Conservation (phyloP, 2,888 invertebrate genomes). For the Cheilosia scutellata region DNA sequence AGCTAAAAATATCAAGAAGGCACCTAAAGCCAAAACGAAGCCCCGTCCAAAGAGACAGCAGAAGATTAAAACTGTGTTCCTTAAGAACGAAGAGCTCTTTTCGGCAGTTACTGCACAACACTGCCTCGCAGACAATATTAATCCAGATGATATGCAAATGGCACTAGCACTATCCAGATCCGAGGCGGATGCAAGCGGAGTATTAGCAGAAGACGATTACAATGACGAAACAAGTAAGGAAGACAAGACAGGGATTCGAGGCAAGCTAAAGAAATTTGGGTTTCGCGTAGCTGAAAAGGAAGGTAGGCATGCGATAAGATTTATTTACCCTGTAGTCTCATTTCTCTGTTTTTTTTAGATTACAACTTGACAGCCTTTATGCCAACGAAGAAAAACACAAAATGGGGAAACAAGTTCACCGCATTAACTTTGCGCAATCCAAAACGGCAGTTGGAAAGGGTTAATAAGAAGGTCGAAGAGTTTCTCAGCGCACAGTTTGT, state of each 20-base stretch:
- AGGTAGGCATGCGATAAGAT: constrained; percentile 75
- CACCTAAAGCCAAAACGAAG: constrained; percentile 53
- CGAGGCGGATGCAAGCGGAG: constrained; percentile 78
- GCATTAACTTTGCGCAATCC: constrained; percentile 81
- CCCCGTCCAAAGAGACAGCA: constrained; percentile 78
- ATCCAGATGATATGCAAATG: constrained; percentile 88
- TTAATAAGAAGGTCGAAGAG: constrained; percentile 78
- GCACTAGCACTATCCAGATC: constrained; percentile 89
- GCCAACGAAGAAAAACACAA: constrained; percentile 78
- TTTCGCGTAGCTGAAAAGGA: constrained; percentile 83
- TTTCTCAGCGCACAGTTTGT: constrained; percentile 78
- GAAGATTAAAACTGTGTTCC: constrained; percentile 81
- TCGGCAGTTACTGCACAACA: constrained; percentile 82
- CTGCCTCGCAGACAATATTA: constrained; percentile 85
- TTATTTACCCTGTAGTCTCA: background rate
- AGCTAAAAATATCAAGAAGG: constrained; percentile 45
- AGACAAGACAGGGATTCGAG: constrained; percentile 82
- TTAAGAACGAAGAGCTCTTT: constrained; percentile 82
- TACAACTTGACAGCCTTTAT: constrained; percentile 78
- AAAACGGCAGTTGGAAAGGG: constrained; percentile 79
- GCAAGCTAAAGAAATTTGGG: constrained; percentile 87
- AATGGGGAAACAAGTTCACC: constrained; percentile 83
- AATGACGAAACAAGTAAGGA: constrained; percentile 77
- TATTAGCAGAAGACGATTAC: constrained; percentile 62
- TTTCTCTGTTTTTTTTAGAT: constrained; percentile 76